These are phyloP conservation scores for Cyprinella venusta DNA, from an alignment of 2,797 vertebrate genomes.

Conservation along the genomic window DNA sequence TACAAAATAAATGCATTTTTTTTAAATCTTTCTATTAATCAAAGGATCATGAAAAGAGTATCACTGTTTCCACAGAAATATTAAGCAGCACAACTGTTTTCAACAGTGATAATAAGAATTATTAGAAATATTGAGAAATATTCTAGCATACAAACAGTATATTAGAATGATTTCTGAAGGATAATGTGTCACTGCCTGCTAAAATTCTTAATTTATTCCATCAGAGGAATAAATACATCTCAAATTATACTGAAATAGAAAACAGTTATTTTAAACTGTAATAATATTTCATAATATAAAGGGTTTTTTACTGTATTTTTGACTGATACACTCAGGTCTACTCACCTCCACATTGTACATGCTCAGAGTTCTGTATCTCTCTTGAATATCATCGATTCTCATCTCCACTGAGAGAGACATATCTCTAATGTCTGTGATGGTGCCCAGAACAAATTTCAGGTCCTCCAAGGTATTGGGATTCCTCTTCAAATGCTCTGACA, in stretches of 20 bases:
- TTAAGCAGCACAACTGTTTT: not conserved
- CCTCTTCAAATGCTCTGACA: constrained; percentile 77
- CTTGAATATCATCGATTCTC: constrained; percentile 82
- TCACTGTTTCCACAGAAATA: not conserved
- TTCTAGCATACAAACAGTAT: not conserved
- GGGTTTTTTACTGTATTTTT: not conserved
- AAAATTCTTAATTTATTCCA: not conserved
- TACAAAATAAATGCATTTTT: not conserved
- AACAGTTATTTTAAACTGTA: not conserved
- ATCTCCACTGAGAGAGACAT: constrained; percentile 87
- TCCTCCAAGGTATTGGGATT: constrained; percentile 82
- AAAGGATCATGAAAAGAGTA: not conserved
- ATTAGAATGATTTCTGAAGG: not conserved
- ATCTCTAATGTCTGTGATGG: constrained; percentile 83
- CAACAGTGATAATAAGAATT: not conserved
- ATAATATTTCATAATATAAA: not conserved
- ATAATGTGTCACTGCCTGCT: not conserved
- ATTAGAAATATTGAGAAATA: not conserved
- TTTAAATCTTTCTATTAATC: not conserved
- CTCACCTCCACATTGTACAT: constrained; percentile 86
- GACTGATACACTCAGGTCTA: not conserved
- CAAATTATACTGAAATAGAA: no score
- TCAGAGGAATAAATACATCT: not conserved
- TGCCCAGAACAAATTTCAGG: constrained; percentile 85
- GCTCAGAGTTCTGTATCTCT: constrained; percentile 88